Evolutionary conservation across 2,797 vertebrate genomes (phyloP).

Genomic region (Semotilus atromaculatus): DNA sequence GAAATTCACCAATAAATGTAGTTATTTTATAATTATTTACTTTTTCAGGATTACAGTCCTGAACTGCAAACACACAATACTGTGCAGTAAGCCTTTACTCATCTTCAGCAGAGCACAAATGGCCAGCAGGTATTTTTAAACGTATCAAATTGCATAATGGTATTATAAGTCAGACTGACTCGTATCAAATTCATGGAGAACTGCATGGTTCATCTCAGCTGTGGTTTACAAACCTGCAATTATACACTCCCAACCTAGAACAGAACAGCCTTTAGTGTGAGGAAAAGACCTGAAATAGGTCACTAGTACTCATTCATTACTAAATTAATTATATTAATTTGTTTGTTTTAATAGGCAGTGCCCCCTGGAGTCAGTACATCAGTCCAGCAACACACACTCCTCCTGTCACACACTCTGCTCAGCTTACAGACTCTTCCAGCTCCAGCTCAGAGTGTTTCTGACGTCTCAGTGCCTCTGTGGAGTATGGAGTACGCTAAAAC

Average conservation of each 20-base stretch:
- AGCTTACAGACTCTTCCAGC: not conserved
- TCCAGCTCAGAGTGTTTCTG: not conserved
- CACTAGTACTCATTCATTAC: not conserved
- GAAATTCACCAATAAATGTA: not conserved
- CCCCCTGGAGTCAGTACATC: not conserved
- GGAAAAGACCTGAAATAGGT: not conserved
- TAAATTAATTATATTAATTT: not conserved
- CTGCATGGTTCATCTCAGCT: not conserved
- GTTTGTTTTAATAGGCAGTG: not conserved
- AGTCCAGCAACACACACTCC: not conserved
- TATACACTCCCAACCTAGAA: not conserved
- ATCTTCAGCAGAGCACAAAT: not conserved
- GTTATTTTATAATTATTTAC: not conserved
- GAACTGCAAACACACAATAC: not conserved
- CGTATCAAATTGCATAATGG: not conserved
- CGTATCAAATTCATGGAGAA: not conserved
- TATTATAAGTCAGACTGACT: not conserved
- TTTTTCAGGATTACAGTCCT: not conserved
- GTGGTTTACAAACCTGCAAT: not conserved
- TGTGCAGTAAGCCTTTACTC: not conserved
- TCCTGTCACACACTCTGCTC: not conserved
- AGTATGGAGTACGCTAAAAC: slow-evolving; percentile 62
- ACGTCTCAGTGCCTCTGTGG: slow-evolving; percentile 8
- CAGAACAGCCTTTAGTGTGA: not conserved
- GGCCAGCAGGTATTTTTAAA: not conserved